Evolutionary conservation across 2,113 vertebrate genomes (phyloP).

Genomic region (Phalacrocorax aristotelis): DNA sequence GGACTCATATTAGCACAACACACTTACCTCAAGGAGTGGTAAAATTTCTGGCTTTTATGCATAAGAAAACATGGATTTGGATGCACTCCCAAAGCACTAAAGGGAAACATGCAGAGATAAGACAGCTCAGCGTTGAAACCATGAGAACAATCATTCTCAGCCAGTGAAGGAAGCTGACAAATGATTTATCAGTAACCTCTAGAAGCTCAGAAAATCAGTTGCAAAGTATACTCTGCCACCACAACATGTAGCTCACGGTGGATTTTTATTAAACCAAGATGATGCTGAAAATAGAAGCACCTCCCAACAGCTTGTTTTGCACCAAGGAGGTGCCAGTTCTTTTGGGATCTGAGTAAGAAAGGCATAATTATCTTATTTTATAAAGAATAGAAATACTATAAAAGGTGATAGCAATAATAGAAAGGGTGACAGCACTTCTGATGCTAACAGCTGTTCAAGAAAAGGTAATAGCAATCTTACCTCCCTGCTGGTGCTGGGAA

Average conservation of each 20-base stretch:
- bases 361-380: not conserved
- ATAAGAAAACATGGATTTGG: not conserved
- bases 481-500: not conserved
- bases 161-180: not conserved
- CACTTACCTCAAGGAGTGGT: not conserved
- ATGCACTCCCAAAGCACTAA: not conserved
- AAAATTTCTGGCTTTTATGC: not conserved
- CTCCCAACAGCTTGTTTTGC: not conserved
- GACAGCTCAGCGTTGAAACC: not conserved
- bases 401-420: not conserved
- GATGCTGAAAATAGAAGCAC: not conserved
- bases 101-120: not conserved
- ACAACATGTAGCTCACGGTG: not conserved
- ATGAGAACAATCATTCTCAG: not conserved
- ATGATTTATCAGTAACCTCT: not conserved
- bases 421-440: not conserved
- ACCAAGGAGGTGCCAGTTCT: not conserved
- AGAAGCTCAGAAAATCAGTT: not conserved
- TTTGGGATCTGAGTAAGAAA: not conserved
- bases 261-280: not conserved
- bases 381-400: not conserved
- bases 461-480: not conserved
- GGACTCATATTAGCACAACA: not conserved
- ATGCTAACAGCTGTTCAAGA: not conserved
- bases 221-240: not conserved